A percentile compares a stretch with the other conserved stretches of the same genome.
phyloP scores from a whole-genome alignment of 2,113 vertebrate genomes.

The Pungitius pungitius region DNA sequence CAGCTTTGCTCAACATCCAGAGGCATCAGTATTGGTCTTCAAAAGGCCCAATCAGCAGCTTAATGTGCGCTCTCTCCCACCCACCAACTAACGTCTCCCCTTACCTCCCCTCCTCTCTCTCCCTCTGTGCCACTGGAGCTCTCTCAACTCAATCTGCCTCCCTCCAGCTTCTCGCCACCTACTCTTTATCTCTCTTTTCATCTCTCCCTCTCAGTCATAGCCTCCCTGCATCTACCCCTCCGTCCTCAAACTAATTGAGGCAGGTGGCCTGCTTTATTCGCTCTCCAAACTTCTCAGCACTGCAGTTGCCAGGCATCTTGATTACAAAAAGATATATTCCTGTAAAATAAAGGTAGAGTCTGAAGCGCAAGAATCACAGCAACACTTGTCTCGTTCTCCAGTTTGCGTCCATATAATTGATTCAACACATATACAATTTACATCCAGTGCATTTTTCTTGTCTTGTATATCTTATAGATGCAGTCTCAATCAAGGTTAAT shows the following conservation, averaged over 20 bases:
- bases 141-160: constrained; percentile 36
- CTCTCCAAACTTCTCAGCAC: constrained; percentile 57
- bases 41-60: constrained; percentile 38
- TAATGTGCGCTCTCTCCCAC: constrained; percentile 18
- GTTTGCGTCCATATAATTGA: too few relatives aligned
- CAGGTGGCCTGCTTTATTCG: constrained; percentile 72
- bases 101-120: constrained; percentile 8
- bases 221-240: constrained; percentile 43
- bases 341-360: too few relatives aligned
- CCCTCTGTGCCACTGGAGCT: constrained; percentile 19
- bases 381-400: too few relatives aligned
- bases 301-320: constrained; percentile 55
- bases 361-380: too few relatives aligned
- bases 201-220: constrained; percentile 42
- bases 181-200: constrained; percentile 44
- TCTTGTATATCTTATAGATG: too few relatives aligned
- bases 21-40: constrained; percentile 36
- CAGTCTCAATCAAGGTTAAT: too few relatives aligned
- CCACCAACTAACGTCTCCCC: constrained; percentile 45
- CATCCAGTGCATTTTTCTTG: too few relatives aligned
- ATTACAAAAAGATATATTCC: too few relatives aligned
- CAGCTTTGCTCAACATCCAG: constrained; percentile 22
- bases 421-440: too few relatives aligned
- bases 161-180: constrained; percentile 36
- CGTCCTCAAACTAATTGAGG: constrained; percentile 68